Evolutionary conservation across 2,113 vertebrate genomes (phyloP).

Genomic region (Corythaixoides concolor): DNA sequence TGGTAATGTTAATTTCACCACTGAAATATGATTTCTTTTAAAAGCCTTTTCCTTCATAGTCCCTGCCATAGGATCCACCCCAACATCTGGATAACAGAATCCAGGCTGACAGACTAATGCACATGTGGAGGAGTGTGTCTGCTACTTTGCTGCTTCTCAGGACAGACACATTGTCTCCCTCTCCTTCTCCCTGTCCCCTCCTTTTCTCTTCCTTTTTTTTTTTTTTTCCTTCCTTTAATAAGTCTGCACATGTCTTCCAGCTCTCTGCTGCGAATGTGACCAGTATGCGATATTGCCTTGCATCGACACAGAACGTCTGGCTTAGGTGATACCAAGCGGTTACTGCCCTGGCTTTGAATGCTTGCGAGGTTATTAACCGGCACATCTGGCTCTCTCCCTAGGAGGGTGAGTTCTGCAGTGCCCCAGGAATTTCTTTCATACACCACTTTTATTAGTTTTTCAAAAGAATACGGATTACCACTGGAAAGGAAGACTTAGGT

Average conservation of each 20-base stretch:
- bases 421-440: slow-evolving; percentile 72
- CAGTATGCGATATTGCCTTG: slow-evolving; percentile 64
- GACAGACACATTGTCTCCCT: slow-evolving; percentile 55
- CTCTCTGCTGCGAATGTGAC: slow-evolving; percentile 67
- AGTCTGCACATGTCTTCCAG: slow-evolving; percentile 53
- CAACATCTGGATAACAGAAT: slow-evolving; percentile 82
- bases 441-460: slow-evolving; percentile 69
- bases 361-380: slow-evolving; percentile 51
- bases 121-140: slow-evolving; percentile 71
- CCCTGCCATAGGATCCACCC: slow-evolving; percentile 53
- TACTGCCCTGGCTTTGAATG: slow-evolving; percentile 65
- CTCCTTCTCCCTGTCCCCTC: slow-evolving; percentile 51
- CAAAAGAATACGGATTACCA: slow-evolving; percentile 65
- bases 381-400: slow-evolving; percentile 70
- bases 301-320: slow-evolving; percentile 50
- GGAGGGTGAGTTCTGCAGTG: slow-evolving; percentile 64
- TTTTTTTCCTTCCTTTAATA: slow-evolving; percentile 26
- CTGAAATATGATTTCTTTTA: slow-evolving; percentile 68
- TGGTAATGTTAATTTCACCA: slow-evolving; percentile 48
- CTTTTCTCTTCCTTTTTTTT: neutral
- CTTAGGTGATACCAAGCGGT: slow-evolving; percentile 71
- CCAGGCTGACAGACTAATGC: slow-evolving; percentile 50
- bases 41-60: slow-evolving; percentile 48
- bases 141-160: slow-evolving; percentile 69
- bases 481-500: slow-evolving; percentile 53